Evolutionary conservation across 2,797 vertebrate species (phyloP).

Genomic region (Xiphophorus birchmanni): DNA sequence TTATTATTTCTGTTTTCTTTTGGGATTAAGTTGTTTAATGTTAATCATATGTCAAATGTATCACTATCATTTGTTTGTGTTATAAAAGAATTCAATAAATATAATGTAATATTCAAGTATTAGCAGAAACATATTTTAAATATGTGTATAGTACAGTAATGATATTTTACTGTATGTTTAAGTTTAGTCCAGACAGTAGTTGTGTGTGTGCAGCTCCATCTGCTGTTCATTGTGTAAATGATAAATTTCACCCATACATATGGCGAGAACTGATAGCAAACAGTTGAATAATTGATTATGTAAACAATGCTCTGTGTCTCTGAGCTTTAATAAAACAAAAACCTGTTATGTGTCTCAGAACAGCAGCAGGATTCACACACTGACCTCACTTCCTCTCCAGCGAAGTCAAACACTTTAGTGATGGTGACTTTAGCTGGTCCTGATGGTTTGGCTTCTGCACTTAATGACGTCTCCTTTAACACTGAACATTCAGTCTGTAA

Average conservation of each 20-base stretch:
- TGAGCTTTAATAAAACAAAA: neutral
- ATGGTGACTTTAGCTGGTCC: constrained; percentile 86
- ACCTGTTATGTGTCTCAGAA: neutral
- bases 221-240: neutral
- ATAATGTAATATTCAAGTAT: neutral
- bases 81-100: too few relatives aligned
- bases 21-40: too few relatives aligned
- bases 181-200: neutral
- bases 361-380: constrained; percentile 25
- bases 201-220: neutral
- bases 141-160: neutral
- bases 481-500: constrained; percentile 63
- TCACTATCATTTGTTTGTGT: too few relatives aligned
- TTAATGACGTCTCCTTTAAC: constrained; percentile 39
- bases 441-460: constrained; percentile 60
- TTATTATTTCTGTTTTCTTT: too few relatives aligned
- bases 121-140: neutral
- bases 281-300: neutral
- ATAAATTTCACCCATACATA: neutral
- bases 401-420: constrained; percentile 95
- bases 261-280: neutral
- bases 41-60: too few relatives aligned
- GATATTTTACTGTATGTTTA: neutral
- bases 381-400: constrained; percentile 95
- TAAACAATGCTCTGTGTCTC: neutral